phyloP scores from a whole-genome alignment of 2,113 vertebrate species.

The Phalacrocorax carbo region DNA sequence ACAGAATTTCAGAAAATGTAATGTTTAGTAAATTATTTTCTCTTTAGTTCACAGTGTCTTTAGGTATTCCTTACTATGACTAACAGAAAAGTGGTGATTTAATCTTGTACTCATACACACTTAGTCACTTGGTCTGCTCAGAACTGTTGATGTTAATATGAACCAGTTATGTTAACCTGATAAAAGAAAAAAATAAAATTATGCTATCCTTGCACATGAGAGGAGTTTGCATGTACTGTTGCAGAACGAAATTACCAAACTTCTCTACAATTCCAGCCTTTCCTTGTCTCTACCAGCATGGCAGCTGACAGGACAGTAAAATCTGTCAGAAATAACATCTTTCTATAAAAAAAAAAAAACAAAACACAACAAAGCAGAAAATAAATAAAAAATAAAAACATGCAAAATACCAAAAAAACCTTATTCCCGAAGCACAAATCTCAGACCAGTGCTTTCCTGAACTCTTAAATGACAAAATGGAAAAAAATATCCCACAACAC shows the following conservation, averaged over 20 bases:
- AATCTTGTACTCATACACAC: background rate
- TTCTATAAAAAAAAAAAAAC: background rate
- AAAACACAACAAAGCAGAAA: background rate
- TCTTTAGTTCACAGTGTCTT: background rate
- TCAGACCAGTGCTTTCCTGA: background rate
- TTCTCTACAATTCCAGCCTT: background rate
- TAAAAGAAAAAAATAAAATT: background rate
- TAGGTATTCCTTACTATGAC: background rate
- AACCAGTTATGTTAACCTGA: background rate
- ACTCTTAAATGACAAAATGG: background rate
- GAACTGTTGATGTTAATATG: background rate
- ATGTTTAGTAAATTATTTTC: background rate
- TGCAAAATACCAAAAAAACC: accelerated
- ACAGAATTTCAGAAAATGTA: background rate
- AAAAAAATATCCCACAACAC: background rate
- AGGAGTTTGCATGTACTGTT: background rate
- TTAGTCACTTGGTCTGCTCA: background rate
- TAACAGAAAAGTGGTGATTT: background rate
- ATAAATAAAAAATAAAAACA: background rate
- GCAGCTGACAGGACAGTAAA: background rate
- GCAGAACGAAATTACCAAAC: background rate
- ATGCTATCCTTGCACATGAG: accelerated
- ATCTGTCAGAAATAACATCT: background rate
- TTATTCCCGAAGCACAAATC: background rate
- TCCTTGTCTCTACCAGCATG: background rate